Evolutionary conservation across 2,888 invertebrate genomes (phyloP).

Genomic region (Napeogenes sylphis): DNA sequence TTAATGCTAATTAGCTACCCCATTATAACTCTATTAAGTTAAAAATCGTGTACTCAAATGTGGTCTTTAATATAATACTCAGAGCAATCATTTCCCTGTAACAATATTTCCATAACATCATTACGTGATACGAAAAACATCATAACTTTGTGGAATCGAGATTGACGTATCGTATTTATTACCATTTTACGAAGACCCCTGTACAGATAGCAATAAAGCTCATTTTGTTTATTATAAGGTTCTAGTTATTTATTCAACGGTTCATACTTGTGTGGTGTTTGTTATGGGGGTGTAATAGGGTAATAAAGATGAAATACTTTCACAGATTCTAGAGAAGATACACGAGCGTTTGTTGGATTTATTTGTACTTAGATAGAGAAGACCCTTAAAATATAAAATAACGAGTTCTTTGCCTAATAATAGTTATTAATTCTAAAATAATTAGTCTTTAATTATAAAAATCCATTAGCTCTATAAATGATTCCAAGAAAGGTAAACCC

Average conservation of each 20-base stretch:
- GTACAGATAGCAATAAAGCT: background rate
- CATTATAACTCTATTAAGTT: too few species aligned
- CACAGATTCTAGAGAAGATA: background rate
- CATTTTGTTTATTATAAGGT: background rate
- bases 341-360: background rate
- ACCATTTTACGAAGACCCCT: constrained; percentile 13
- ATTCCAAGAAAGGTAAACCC: too few species aligned
- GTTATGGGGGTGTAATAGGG: constrained; percentile 13
- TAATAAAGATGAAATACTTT: constrained; percentile 17
- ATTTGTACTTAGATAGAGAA: too few species aligned
- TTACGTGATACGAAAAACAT: constrained; percentile 2
- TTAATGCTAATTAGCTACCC: too few species aligned
- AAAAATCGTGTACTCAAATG: too few species aligned
- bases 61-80: too few species aligned
- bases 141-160: constrained; percentile 21
- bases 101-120: background rate
- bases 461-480: too few species aligned
- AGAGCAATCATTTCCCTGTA: constrained; percentile 8
- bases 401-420: too few species aligned
- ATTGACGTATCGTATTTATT: constrained; percentile 19
- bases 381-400: too few species aligned
- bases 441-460: too few species aligned
- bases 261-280: background rate
- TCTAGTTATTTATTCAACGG: background rate
- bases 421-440: too few species aligned